Evolutionary conservation across 2,113 vertebrate genomes (phyloP), one percentile per base, ranked within the genome.

Genomic region (Ranitomeya imitator): DNA sequence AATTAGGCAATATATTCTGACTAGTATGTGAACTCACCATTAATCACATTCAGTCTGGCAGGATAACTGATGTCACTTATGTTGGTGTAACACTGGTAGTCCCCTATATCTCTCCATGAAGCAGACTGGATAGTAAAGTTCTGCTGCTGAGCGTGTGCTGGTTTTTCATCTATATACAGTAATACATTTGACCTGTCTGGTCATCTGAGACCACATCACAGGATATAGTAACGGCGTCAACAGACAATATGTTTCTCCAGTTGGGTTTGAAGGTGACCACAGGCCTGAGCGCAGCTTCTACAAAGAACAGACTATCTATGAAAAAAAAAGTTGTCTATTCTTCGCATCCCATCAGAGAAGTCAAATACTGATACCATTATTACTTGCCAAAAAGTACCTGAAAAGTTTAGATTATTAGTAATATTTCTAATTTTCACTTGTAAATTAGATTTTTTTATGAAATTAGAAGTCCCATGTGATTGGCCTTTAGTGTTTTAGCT

Each of bases 221-320:
- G 13, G 31, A 65, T 59, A 86, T 31, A 52, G 73, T 86, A 21
- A 86, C 71, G 13, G 73, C 10, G 15, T 86, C 85, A 12, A 37
- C 73, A 21, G 26, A n/a, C 18, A 78, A 78, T 23, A 86, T n/a
- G 14, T 37, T 71, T 37, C 55, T 31, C 73, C 85, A 86, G 31
- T 63, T 78, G 19, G 73, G 73, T 21, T 18, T 37, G 37, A 86
- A n/a, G 57, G 57, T 60, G 7, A 86, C 59, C 55, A 63, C 57
- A 15, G 85, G 85, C 52, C 57, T 63, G 1, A 77, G 31, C 8
- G 26, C 19, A 61, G 73, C 71, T 78, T 18, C 73, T 77, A 8
- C n/a, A 74, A 54, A 26, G 14, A 3, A 77, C 1, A 7, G 18
- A 19, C 1, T 51, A 3, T 52, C 18, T 19, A 55, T 55, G n/a